Percentiles rank a stretch among this genome's conserved stretches.
phyloP scores from a whole-genome alignment of 2,113 vertebrate species.

The Larimichthys crocea region DNA sequence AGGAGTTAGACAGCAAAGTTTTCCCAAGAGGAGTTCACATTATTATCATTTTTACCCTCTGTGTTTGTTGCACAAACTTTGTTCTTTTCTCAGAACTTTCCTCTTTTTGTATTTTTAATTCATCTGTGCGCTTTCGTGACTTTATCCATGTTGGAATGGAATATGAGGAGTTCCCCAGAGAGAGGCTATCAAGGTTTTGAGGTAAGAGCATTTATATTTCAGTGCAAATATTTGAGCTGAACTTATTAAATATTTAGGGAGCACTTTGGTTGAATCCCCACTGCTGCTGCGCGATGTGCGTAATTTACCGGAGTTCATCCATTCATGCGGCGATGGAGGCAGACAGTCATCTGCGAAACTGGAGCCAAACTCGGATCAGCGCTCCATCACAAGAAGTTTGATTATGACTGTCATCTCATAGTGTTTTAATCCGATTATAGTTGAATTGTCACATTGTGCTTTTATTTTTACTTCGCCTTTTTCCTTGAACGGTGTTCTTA shows the following conservation, averaged over 20 bases:
- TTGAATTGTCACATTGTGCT: no score
- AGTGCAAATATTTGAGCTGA: not conserved
- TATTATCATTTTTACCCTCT: not conserved
- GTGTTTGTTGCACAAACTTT: not conserved
- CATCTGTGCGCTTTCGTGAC: not conserved
- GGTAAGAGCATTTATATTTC: conserved; percentile 54
- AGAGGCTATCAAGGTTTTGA: conserved; percentile 31
- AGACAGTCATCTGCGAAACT: not conserved
- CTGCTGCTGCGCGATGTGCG: not conserved
- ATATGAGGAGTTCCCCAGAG: not conserved
- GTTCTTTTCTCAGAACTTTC: not conserved
- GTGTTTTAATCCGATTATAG: not conserved
- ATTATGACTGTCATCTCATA: not conserved
- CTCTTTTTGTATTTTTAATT: not conserved
- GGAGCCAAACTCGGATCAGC: not conserved
- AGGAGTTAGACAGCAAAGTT: not conserved
- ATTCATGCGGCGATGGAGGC: not conserved
- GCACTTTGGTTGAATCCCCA: not conserved
- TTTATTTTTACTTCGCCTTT: not conserved
- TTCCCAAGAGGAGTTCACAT: not conserved
- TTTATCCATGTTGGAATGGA: conserved; percentile 45
- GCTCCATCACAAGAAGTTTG: not conserved
- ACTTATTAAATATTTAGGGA: not conserved
- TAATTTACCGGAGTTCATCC: conserved; percentile 3
- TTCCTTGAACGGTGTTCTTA: not conserved